Percentiles rank a stretch among this genome's conserved stretches.
These are phyloP conservation scores for Malacosoma neustria DNA, from an alignment of 2,888 invertebrate genomes.

Conservation along the genomic window DNA sequence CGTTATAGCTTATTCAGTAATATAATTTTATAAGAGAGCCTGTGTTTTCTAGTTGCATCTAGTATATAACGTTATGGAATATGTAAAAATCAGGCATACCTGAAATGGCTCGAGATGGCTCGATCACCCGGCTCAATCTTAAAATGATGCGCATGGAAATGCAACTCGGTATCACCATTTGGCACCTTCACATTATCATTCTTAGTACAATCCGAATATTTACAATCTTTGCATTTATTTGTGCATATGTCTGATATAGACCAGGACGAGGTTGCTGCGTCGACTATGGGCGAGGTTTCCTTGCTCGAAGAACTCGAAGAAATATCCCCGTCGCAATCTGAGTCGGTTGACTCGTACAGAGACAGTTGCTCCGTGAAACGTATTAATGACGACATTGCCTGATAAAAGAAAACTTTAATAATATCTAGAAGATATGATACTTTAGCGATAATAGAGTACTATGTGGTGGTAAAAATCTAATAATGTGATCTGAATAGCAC, in stretches of 20 bases:
- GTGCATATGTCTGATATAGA: constrained; percentile 45
- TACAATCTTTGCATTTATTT: neutral
- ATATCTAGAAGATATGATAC: too few relatives aligned
- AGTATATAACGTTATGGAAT: too few relatives aligned
- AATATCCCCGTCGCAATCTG: constrained; percentile 80
- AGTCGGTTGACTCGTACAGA: constrained; percentile 80
- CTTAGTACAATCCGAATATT: neutral
- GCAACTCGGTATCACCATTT: constrained; percentile 26
- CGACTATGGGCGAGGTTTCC: constrained; percentile 77
- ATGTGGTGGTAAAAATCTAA: too few relatives aligned
- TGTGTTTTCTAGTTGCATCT: too few relatives aligned
- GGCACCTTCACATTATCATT: neutral
- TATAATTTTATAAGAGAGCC: too few relatives aligned
- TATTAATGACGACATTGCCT: constrained; percentile 82
- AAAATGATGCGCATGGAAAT: constrained; percentile 58
- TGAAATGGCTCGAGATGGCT: constrained; percentile 12
- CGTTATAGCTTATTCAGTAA: too few relatives aligned
- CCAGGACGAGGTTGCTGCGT: constrained; percentile 36
- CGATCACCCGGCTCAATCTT: constrained; percentile 38
- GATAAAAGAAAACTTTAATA: too few relatives aligned
- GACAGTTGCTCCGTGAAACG: constrained; percentile 86
- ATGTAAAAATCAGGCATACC: neutral
- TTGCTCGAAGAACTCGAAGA: constrained; percentile 72
- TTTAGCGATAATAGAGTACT: too few relatives aligned
- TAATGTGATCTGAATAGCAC: too few relatives aligned